Conservation (phyloP, 2,888 invertebrate species). For the Beris morrisii region DNA sequence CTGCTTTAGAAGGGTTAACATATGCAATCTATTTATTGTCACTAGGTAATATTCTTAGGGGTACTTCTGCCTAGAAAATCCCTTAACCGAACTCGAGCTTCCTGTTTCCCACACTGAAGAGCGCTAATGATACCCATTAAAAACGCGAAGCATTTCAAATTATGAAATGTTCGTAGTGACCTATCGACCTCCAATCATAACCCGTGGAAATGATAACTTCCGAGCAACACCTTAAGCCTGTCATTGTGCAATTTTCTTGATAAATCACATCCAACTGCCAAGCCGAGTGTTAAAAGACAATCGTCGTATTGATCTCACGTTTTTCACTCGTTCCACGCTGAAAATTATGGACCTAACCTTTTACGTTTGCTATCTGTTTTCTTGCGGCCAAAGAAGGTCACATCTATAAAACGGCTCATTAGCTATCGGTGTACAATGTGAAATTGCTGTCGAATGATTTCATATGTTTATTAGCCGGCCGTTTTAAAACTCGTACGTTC, state of each 20-base stretch:
- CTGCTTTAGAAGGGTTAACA: too few species aligned
- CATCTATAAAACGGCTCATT: constrained; percentile 32
- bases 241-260: constrained; percentile 33
- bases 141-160: not conserved
- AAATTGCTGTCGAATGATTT: constrained; percentile 23
- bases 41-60: too few species aligned
- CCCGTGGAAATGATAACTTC: constrained; percentile 30
- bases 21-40: too few species aligned
- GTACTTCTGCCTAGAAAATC: too few species aligned
- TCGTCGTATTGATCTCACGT: constrained; percentile 35
- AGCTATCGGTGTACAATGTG: constrained; percentile 13
- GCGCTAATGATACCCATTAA: too few species aligned
- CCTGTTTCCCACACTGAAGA: too few species aligned
- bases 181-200: constrained; percentile 22
- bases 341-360: constrained; percentile 27
- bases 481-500: too few species aligned
- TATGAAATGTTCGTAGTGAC: constrained; percentile 22
- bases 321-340: constrained; percentile 28
- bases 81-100: too few species aligned
- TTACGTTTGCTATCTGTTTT: constrained; percentile 9
- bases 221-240: constrained; percentile 33
- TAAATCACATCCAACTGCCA: constrained; percentile 34
- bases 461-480: not conserved
- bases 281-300: constrained; percentile 35
- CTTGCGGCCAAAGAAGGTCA: constrained; percentile 23